phyloP scores from a whole-genome alignment of 2,113 vertebrate species.

The Catharus bicknelli region DNA sequence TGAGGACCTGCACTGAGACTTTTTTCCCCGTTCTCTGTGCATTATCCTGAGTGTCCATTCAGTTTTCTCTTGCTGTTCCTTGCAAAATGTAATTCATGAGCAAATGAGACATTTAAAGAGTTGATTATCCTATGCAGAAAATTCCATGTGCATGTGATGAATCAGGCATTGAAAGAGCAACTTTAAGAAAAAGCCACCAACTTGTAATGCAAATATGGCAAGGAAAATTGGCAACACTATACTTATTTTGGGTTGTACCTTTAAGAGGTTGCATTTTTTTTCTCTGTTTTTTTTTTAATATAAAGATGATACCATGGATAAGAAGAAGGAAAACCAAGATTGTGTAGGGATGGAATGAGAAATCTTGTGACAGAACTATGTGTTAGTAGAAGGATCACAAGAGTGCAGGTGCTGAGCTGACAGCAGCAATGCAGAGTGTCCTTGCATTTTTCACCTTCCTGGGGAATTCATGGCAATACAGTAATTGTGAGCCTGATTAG shows the following conservation, averaged over 20 bases:
- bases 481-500: not conserved
- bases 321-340: not conserved
- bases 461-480: not conserved
- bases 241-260: not conserved
- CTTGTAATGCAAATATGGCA: not conserved
- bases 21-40: fast-evolving
- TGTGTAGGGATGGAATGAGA: not conserved
- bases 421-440: not conserved
- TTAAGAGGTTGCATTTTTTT: not conserved
- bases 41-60: not conserved
- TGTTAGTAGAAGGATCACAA: not conserved
- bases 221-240: not conserved
- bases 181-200: not conserved
- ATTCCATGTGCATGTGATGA: not conserved
- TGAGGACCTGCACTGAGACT: not conserved
- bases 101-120: not conserved
- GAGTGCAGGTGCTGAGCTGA: not conserved
- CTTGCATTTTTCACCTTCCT: not conserved
- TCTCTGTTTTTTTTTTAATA: not conserved
- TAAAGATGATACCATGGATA: not conserved
- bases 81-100: not conserved
- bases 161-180: not conserved
- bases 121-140: not conserved
- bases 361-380: not conserved
- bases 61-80: not conserved